Percentiles rank a stretch among this genome's conserved stretches.
Conservation (phyloP, 1,140 invertebrate genomes). For the Bicyclus anynana region DNA sequence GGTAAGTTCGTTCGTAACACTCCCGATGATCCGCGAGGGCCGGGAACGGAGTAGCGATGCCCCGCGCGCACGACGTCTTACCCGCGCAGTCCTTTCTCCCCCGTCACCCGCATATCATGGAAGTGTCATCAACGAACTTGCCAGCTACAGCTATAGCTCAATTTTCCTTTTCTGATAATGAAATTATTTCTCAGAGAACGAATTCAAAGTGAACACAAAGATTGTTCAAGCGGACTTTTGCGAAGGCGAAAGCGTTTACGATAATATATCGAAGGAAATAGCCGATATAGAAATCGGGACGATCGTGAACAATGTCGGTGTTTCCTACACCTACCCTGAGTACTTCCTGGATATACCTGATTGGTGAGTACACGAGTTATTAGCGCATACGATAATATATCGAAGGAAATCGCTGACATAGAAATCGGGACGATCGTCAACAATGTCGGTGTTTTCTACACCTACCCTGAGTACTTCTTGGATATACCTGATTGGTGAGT, state of each 20-base stretch:
- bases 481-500: slow-evolving; percentile 80
- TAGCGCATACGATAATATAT: slow-evolving; percentile 87
- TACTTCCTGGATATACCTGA: slow-evolving; percentile 86
- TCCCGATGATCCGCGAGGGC: too few species aligned
- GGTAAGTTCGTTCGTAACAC: too few species aligned
- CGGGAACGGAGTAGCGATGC: too few species aligned
- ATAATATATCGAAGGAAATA: slow-evolving; percentile 85
- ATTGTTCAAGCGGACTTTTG: slow-evolving; percentile 92
- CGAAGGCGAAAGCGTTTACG: slow-evolving; percentile 83
- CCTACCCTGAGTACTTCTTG: slow-evolving; percentile 91
- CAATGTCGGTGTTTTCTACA: slow-evolving; percentile 96
- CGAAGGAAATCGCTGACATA: slow-evolving; percentile 84
- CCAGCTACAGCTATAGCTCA: too few species aligned
- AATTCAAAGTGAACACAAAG: slow-evolving; percentile 88
- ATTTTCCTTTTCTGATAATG: too few species aligned
- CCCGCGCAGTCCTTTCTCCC: too few species aligned
- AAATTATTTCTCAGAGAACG: slow-evolving; percentile 74
- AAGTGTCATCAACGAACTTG: too few species aligned
- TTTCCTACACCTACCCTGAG: slow-evolving; percentile 93
- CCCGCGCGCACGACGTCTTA: too few species aligned
- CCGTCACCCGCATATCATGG: too few species aligned
- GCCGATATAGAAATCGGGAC: slow-evolving; percentile 92
- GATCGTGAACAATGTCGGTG: slow-evolving; percentile 97
- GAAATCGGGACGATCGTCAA: slow-evolving; percentile 96
- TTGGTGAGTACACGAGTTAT: slow-evolving; percentile 41